These are phyloP conservation scores for Coreoperca whiteheadi DNA, from an alignment of 2,113 vertebrate species.

Conservation along the genomic window DNA sequence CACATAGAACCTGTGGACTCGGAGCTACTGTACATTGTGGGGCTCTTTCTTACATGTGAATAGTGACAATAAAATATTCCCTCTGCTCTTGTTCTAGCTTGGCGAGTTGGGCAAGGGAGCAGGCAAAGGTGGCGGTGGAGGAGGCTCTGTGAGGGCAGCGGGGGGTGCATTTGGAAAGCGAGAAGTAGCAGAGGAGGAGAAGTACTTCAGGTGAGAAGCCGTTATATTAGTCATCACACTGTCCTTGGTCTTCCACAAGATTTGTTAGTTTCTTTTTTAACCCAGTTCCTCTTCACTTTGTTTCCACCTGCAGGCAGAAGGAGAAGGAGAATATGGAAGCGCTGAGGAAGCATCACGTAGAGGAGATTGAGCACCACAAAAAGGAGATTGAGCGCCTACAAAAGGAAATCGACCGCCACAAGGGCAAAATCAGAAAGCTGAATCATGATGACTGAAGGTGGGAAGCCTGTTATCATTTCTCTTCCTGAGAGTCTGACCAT, in stretches of 20 bases:
- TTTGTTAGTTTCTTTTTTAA: slow-evolving; percentile 23
- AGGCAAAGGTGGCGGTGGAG: slow-evolving; percentile 85
- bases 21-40: neutral
- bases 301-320: slow-evolving; percentile 83
- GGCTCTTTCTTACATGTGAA: neutral
- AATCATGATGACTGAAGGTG: slow-evolving; percentile 82
- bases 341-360: slow-evolving; percentile 88
- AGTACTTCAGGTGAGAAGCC: slow-evolving; percentile 89
- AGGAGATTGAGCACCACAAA: slow-evolving; percentile 91
- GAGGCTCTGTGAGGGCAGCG: slow-evolving; percentile 89
- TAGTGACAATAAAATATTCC: neutral
- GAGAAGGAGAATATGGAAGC: slow-evolving; percentile 88
- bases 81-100: slow-evolving; percentile 77
- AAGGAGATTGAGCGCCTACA: slow-evolving; percentile 93
- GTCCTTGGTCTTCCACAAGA: neutral
- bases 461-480: neutral
- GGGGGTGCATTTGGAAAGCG: slow-evolving; percentile 92
- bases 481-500: neutral
- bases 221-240: neutral
- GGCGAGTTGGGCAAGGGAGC: slow-evolving; percentile 89
- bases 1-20: too few relatives aligned
- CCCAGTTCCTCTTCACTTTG: slow-evolving; percentile 18
- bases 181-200: slow-evolving; percentile 89
- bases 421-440: slow-evolving; percentile 90
- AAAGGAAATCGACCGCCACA: slow-evolving; percentile 92